Conservation (phyloP, 2,113 vertebrate genomes). For the Pycnonotus jocosus region DNA sequence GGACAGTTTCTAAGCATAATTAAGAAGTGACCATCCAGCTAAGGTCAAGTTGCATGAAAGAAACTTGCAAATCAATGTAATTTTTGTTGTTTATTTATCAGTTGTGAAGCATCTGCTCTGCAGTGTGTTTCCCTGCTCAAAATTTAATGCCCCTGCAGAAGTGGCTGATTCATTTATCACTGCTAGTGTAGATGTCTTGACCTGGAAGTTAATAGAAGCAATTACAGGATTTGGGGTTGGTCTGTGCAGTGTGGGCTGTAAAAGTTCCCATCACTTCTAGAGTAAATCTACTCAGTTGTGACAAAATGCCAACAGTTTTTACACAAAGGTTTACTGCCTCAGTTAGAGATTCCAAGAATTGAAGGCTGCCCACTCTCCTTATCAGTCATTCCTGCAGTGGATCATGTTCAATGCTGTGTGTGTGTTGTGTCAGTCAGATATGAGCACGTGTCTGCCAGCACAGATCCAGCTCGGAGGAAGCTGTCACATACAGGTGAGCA, state of each 20-base stretch:
- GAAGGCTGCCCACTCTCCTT: not conserved
- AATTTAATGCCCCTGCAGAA: not conserved
- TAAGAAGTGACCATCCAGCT: not conserved
- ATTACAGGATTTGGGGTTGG: not conserved
- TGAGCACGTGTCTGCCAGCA: not conserved
- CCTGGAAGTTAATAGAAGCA: not conserved
- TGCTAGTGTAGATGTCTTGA: not conserved
- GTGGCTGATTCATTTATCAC: not conserved
- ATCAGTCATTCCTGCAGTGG: not conserved
- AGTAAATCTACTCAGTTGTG: not conserved
- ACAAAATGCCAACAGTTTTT: not conserved
- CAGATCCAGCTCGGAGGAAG: not conserved
- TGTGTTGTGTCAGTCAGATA: not conserved
- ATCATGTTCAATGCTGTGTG: too few species aligned
- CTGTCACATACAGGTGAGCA: not conserved
- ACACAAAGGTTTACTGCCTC: not conserved
- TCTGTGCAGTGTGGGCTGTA: not conserved
- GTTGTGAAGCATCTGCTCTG: not conserved
- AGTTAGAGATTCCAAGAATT: not conserved
- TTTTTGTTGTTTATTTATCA: not conserved
- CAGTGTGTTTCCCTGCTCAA: not conserved
- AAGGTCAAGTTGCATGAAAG: not conserved
- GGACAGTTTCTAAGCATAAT: not conserved
- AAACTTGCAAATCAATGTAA: not conserved
- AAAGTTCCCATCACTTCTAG: not conserved